Conservation (phyloP, 1,140 invertebrate genomes). For the Aphis craccivora region DNA sequence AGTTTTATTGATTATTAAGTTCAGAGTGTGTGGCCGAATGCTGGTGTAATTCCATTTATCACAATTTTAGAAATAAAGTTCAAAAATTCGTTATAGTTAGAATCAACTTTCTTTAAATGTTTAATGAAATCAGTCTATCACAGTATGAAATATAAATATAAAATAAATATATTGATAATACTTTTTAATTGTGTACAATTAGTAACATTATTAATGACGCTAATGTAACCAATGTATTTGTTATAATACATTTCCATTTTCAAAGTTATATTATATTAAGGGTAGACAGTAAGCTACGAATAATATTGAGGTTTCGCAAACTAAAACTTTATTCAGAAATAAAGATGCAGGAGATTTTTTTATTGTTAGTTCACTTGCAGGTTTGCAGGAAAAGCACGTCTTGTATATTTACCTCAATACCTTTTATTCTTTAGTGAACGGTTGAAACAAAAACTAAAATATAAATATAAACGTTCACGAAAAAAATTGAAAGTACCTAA, state of each 20-base stretch:
- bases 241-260: no score
- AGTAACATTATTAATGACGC: no score
- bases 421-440: neutral
- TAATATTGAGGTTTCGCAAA: neutral
- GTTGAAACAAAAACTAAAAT: neutral
- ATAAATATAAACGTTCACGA: neutral
- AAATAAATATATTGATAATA: neutral
- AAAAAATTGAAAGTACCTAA: neutral
- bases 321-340: neutral
- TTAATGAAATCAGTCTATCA: neutral
- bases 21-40: neutral
- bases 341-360: neutral
- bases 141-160: slow-evolving; percentile 7
- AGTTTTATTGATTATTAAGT: neutral
- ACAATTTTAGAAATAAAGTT: neutral
- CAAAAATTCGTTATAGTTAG: neutral
- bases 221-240: no score
- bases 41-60: neutral
- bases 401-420: neutral
- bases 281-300: no score
- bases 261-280: no score
- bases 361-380: neutral
- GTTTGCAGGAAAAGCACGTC: neutral
- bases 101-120: neutral
- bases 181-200: no score